Conservation (phyloP, 2,888 invertebrate genomes). For the Morpho helenor region DNA sequence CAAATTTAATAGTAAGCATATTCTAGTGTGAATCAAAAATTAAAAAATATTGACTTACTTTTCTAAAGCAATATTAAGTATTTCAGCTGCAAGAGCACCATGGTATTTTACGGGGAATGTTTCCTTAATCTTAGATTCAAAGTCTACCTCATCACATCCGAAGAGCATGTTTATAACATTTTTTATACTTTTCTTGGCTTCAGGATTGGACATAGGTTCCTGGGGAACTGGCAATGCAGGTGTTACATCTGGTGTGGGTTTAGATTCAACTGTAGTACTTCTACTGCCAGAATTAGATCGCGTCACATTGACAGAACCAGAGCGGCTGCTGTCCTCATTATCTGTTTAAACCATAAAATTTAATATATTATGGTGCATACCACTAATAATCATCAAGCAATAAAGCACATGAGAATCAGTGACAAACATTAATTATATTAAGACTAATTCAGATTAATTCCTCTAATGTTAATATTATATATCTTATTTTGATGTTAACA, state of each 20-base stretch:
- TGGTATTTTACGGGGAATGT: slow-evolving; percentile 52
- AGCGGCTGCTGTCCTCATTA: slow-evolving; percentile 45
- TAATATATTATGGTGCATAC: too few relatives aligned
- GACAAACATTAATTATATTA: too few relatives aligned
- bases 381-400: too few relatives aligned
- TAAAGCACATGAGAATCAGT: too few relatives aligned
- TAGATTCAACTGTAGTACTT: slow-evolving; percentile 38
- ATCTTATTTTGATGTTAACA: too few relatives aligned
- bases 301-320: slow-evolving; percentile 50
- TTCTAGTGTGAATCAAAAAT: too few relatives aligned
- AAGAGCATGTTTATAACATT: slow-evolving; percentile 51
- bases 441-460: too few relatives aligned
- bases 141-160: slow-evolving; percentile 51
- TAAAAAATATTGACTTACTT: slow-evolving; percentile 43
- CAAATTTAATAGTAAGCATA: too few relatives aligned
- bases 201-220: slow-evolving; percentile 52
- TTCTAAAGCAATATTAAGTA: slow-evolving; percentile 56
- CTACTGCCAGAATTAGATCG: slow-evolving; percentile 54
- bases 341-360: slow-evolving; percentile 20
- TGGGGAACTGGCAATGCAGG: slow-evolving; percentile 36
- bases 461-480: too few relatives aligned
- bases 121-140: slow-evolving; percentile 50
- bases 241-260: slow-evolving; percentile 28
- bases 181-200: slow-evolving; percentile 49
- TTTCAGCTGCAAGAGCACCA: slow-evolving; percentile 56